phyloP scores from a whole-genome alignment of 2,113 vertebrate genomes.

The Equus przewalskii region DNA sequence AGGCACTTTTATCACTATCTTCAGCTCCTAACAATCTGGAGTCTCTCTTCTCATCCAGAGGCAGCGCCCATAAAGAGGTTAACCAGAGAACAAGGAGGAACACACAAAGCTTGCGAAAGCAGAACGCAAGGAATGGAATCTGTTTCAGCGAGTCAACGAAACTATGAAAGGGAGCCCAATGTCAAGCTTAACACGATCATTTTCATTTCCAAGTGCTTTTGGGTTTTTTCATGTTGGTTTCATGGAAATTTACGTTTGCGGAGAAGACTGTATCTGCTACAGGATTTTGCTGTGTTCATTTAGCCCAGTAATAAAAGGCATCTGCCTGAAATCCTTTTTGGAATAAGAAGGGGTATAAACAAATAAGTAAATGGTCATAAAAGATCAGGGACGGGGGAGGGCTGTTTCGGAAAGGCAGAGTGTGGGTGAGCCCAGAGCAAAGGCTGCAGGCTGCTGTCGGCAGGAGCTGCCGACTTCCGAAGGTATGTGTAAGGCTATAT shows the following conservation, averaged over 20 bases:
- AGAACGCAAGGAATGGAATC: accelerated
- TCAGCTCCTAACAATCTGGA: not conserved
- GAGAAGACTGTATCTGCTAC: not conserved
- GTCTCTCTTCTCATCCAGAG: not conserved
- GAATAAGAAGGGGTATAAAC: constrained; percentile 50
- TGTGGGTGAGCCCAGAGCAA: accelerated
- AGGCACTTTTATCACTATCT: not conserved
- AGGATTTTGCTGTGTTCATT: not conserved
- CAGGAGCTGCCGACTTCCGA: not conserved
- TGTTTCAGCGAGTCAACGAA: not conserved
- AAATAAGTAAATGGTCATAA: constrained; percentile 54
- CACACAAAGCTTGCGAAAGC: not conserved
- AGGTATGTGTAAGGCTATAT: not conserved
- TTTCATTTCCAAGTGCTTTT: not conserved
- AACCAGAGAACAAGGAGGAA: not conserved
- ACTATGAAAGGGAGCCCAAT: not conserved
- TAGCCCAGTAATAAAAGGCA: constrained; percentile 59
- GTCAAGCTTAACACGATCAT: not conserved
- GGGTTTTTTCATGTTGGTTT: not conserved
- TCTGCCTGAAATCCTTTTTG: constrained; percentile 57
- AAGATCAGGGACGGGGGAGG: not conserved
- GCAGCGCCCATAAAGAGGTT: too few species aligned
- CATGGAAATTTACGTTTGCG: not conserved
- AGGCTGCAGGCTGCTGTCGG: accelerated
- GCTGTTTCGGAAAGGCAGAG: not conserved